Percentiles rank a stretch among this genome's conserved stretches.
Conservation (phyloP, 2,888 invertebrate genomes). For the Ormyrus nitidulus region DNA sequence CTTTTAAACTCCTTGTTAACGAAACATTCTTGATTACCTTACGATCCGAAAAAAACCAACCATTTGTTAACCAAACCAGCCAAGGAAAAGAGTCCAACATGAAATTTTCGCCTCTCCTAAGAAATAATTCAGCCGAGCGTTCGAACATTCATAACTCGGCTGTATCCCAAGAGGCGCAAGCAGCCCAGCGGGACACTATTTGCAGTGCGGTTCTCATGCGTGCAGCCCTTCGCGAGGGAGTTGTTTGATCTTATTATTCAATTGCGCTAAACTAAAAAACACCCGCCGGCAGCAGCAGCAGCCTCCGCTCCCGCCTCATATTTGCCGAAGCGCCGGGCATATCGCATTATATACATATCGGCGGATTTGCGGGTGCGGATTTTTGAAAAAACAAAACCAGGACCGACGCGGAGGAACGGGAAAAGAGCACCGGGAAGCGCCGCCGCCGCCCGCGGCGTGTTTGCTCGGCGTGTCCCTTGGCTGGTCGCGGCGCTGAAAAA, state of each 20-base stretch:
- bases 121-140: conserved; percentile 43
- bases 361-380: conserved; percentile 11
- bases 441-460: conserved; percentile 58
- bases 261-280: conserved; percentile 73
- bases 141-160: conserved; percentile 52
- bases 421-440: conserved; percentile 39
- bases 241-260: conserved; percentile 74
- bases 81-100: background rate
- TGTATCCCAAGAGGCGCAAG: conserved; percentile 30
- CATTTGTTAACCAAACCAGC: background rate
- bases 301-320: too few species aligned
- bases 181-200: conserved; percentile 57
- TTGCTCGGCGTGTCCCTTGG: conserved; percentile 53
- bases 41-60: too few species aligned
- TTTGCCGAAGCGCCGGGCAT: too few species aligned
- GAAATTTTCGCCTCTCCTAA: background rate
- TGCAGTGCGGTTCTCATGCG: conserved; percentile 51
- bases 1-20: too few species aligned
- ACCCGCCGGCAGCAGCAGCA: conserved; percentile 31
- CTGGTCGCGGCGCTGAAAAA: conserved; percentile 50
- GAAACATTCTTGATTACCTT: too few species aligned
- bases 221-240: conserved; percentile 42
- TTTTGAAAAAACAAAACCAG: conserved; percentile 23
- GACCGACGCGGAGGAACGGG: background rate
- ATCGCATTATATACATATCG: too few species aligned